Percentiles rank a stretch among this genome's conserved stretches.
Conservation (phyloP, 2,797 vertebrate species). For the Alexandromys oeconomus region DNA sequence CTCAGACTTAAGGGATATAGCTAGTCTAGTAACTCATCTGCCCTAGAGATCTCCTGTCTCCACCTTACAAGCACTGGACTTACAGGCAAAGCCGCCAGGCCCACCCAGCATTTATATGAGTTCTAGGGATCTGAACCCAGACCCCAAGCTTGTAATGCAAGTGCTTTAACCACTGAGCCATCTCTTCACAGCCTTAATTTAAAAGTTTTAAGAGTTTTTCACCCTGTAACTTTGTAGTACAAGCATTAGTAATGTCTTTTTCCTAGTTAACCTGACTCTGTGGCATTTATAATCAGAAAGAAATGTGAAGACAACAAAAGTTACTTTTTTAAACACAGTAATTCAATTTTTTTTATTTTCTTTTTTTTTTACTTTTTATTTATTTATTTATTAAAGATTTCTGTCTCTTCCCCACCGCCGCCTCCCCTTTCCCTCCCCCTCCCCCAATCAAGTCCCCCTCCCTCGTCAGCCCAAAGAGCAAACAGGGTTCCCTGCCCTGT, state of each 20-base stretch:
- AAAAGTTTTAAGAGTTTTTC: constrained; percentile 43
- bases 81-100: not conserved
- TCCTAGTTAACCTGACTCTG: constrained; percentile 1
- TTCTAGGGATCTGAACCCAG: not conserved
- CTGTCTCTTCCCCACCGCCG: too few species aligned
- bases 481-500: too few species aligned
- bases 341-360: constrained; percentile 44
- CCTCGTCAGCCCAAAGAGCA: too few species aligned
- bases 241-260: constrained; percentile 61
- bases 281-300: constrained; percentile 51
- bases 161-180: not conserved
- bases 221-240: not conserved
- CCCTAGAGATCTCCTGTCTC: not conserved
- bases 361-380: too few species aligned
- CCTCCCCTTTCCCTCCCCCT: too few species aligned
- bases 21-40: not conserved
- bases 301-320: constrained; percentile 23
- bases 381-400: too few species aligned
- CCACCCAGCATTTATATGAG: not conserved
- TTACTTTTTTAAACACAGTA: constrained; percentile 54
- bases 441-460: too few species aligned
- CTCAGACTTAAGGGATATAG: not conserved
- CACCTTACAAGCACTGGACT: not conserved
- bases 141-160: not conserved
- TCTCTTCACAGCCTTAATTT: not conserved